A percentile compares a stretch with the other conserved stretches of the same genome.
phyloP scores from a whole-genome alignment of 2,888 invertebrate species.

The Agriopis leucophaearia region DNA sequence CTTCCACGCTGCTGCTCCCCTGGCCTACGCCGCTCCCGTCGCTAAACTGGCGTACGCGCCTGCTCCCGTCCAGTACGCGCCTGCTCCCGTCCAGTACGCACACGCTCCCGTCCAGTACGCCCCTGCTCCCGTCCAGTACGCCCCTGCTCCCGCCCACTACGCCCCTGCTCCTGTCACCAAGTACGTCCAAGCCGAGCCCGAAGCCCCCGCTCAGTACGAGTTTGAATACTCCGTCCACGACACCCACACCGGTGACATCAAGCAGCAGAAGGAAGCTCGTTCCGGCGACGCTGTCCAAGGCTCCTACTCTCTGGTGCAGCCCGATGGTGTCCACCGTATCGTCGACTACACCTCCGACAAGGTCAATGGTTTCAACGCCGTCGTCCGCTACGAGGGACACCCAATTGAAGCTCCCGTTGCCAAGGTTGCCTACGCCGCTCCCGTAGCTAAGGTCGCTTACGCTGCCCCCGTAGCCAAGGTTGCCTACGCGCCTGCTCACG shows the following conservation, averaged over 20 bases:
- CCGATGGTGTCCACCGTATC: conserved; percentile 77
- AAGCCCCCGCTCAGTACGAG: conserved; percentile 76
- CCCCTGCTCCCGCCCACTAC: conserved; percentile 55
- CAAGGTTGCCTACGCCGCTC: conserved; percentile 50
- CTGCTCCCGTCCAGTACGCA: conserved; percentile 50
- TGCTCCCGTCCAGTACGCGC: conserved; percentile 42
- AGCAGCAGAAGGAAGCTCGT: conserved; percentile 79
- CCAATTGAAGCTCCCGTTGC: conserved; percentile 58
- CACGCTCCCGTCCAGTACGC: conserved; percentile 56
- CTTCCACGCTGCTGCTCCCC: conserved; percentile 51
- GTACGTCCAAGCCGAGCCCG: conserved; percentile 64
- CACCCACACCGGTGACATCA: conserved; percentile 76
- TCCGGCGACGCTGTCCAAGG: conserved; percentile 77
- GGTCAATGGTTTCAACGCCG: conserved; percentile 78
- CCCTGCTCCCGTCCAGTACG: conserved; percentile 49
- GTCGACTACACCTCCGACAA: conserved; percentile 80
- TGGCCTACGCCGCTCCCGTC: conserved; percentile 38
- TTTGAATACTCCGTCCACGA: conserved; percentile 80
- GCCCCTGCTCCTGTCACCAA: conserved; percentile 62
- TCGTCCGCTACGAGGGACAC: conserved; percentile 77
- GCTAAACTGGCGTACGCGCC: conserved; percentile 36
- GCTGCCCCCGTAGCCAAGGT: conserved; percentile 54
- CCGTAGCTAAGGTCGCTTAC: conserved; percentile 49
- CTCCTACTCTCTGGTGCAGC: conserved; percentile 81
- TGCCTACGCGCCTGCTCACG: conserved; percentile 50